Base-by-base conservation (phyloP, 2,888 invertebrate species). In the Erannis defoliaria region DNA sequence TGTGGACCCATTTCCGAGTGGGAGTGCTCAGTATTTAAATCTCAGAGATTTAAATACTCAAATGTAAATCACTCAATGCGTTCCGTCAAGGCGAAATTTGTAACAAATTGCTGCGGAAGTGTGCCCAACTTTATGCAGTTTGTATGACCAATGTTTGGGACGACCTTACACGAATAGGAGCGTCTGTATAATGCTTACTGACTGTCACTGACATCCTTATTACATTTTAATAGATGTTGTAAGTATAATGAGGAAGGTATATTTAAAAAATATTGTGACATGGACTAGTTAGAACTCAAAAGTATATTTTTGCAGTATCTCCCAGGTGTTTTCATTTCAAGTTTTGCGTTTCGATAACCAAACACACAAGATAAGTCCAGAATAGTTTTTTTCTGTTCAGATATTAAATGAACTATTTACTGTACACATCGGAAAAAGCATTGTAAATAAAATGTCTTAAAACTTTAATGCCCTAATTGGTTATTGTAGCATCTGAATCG, bases 41-140 rank as follows among this genome's bases (percentile, higher is more conserved):
- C n/a, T n/a, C n/a, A n/a, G n/a, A n/a, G n/a, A n/a, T n/a, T n/a
- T n/a, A 58, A 68, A 68, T 62, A 70, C 61, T 60, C 66, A 66
- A 68, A 69, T 66, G 68, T 60, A 67, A 73, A 79, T 76, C 66
- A 71, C 66, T 76, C 74, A 63, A 73, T 42, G 48, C 67, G 69
- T 70, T 69, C 62, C 70, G 64, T 70, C 79, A 83, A 84, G 82
- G 80, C 71, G 69, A 76, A 60, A 64, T 72, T 77, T 74, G 66
- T 67, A 69, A 77, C 72, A 77, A 84, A 81, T 84, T 66, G 72
- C 71, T 68, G 64, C 86, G 86, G 85, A 87, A 86, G 77, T 78
- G 74, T 78, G 76, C 73, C 75, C 70, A 75, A 71, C 67, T 64
- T 72, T 71, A 72, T 77, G 76, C 72, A 74, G 71, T 75, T 73